Evolutionary conservation across 2,888 invertebrate genomes (phyloP).

Genomic region (Macrophya annulata): DNA sequence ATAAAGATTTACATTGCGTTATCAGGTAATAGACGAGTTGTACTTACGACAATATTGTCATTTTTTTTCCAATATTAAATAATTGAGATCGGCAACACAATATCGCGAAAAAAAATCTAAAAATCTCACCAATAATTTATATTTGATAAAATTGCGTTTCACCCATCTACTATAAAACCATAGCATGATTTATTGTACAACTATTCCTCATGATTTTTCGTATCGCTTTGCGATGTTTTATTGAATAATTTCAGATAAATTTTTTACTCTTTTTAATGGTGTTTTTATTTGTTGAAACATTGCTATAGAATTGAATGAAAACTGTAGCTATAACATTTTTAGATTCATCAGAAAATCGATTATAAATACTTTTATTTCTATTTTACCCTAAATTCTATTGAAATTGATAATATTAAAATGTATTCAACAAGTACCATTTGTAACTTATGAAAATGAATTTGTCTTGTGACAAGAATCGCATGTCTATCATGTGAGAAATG

Average conservation of each 20-base stretch:
- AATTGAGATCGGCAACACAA: too few species aligned
- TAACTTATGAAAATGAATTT: not conserved
- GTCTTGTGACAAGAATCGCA: not conserved
- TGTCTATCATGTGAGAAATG: slow-evolving; percentile 12
- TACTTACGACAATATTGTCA: not conserved
- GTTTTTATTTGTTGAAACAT: not conserved
- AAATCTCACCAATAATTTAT: too few species aligned
- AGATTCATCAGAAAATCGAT: not conserved
- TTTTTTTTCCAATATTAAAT: too few species aligned
- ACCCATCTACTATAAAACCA: too few species aligned
- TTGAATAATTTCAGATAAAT: not conserved
- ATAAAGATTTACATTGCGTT: not conserved
- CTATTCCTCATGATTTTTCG: not conserved
- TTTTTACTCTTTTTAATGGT: not conserved
- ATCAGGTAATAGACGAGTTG: not conserved
- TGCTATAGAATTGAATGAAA: not conserved
- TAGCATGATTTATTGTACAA: not conserved
- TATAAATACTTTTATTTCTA: not conserved
- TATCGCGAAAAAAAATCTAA: too few species aligned
- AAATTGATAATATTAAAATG: not conserved
- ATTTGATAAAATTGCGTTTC: too few species aligned
- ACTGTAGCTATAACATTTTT: not conserved
- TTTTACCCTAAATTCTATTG: not conserved
- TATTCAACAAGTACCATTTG: not conserved
- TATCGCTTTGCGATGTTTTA: not conserved